A percentile compares a stretch with the other conserved stretches of the same genome.
Conservation (phyloP, 2,797 vertebrate species). For the Melanotaenia maccullochi region DNA sequence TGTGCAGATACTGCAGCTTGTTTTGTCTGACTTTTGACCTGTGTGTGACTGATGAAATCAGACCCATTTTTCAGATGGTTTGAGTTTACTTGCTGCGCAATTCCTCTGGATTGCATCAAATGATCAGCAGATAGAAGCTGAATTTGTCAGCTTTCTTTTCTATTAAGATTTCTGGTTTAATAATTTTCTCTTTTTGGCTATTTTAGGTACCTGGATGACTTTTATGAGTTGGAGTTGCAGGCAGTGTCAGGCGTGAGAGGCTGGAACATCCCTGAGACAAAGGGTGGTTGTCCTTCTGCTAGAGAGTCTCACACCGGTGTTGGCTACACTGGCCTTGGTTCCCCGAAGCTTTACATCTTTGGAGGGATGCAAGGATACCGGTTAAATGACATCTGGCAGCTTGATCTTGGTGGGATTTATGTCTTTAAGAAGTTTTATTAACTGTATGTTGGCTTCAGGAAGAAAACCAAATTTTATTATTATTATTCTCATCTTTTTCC, state of each 20-base stretch:
- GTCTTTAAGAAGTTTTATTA: not conserved
- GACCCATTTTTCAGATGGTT: not conserved
- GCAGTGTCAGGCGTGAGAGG: constrained; percentile 89
- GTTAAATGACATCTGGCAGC: constrained; percentile 94
- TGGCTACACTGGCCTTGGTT: constrained; percentile 85
- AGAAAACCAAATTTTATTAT: not conserved
- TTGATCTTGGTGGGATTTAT: constrained; percentile 87
- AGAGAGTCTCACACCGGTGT: constrained; percentile 94
- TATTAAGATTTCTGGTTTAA: not conserved
- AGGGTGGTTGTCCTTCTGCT: constrained; percentile 88
- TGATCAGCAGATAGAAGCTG: not conserved
- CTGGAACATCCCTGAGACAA: constrained; percentile 92
- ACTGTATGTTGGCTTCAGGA: not conserved
- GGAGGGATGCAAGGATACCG: constrained; percentile 95
- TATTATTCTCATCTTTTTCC: not conserved
- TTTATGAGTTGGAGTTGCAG: constrained; percentile 95
- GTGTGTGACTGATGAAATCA: not conserved
- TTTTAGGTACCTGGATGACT: constrained; percentile 92
- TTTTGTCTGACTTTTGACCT: not conserved
- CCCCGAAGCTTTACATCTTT: constrained; percentile 92
- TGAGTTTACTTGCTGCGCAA: no score
- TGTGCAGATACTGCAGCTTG: not conserved
- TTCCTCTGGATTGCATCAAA: not conserved
- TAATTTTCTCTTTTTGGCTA: not conserved
- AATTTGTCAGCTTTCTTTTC: not conserved